Evolutionary conservation across 2,113 vertebrate genomes (phyloP), one percentile per base, ranked within the genome.

Genomic region (Bufo bufo): DNA sequence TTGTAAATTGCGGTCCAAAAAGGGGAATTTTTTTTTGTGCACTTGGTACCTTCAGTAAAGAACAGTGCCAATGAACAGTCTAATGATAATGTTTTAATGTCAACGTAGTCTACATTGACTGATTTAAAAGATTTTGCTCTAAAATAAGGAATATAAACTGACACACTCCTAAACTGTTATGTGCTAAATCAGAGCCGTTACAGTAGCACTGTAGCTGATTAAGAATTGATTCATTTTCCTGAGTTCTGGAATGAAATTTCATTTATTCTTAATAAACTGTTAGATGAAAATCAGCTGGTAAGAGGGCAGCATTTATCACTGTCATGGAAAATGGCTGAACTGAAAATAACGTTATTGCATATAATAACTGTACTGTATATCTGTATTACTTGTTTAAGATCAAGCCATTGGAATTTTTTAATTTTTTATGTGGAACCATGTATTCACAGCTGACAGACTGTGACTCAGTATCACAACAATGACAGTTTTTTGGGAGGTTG

Each of bases 141-240:
- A 47, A n/a, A 74, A 74, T 74, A 74, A 74, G 4, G 19, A 17
- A 14, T 49, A 74, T 17, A 47, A 74, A 49, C 71, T 14, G 49
- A 47, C 43, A 20, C 9, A 50, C 17, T 50, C 16, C 47, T 4
- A 9, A 50, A 50, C 72, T 2, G 17, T 75, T 75, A 74, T 49
- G 47, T 17, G 6, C 16, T 47, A 74, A 19, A 47, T 43, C 71
- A 47, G 5, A 49, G 72, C 45, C 1, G 6, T 50, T 20, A 50
- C 20, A 50, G 20, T 75, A 50, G 45, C 45, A 63, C 20, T 11
- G 74, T 23, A 14, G 58, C 45, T 65, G 74, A 86, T 86, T 86
- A 86, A 58, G 45, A 77, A 86, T 77, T 86, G 58, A 86, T 86
- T 77, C 61, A 86, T 78, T 77, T 78, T 86, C 59, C 47, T 59